These are phyloP conservation scores for Chromobotia macracanthus DNA, from an alignment of 2,797 vertebrate species.

Conservation along the genomic window DNA sequence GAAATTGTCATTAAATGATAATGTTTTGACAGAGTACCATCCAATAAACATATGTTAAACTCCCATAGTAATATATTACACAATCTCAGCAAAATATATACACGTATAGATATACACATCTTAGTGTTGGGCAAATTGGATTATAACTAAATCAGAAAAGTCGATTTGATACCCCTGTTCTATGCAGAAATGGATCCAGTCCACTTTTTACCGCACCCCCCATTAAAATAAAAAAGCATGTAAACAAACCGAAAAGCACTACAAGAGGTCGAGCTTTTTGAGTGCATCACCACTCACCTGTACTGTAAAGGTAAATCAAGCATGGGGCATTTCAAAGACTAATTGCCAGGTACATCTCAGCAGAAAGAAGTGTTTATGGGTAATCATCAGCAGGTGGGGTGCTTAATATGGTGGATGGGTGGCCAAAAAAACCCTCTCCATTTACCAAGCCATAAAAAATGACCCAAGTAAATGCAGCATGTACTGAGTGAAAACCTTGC, in stretches of 20 bases:
- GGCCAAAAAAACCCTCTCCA: constrained; percentile 50
- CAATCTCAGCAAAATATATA: too few relatives aligned
- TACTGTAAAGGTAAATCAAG: constrained; percentile 77
- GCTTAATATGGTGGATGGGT: constrained; percentile 60
- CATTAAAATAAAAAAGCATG: constrained; percentile 68
- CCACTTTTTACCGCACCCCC: too few relatives aligned
- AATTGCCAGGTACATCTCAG: constrained; percentile 76
- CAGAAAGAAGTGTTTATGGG: constrained; percentile 73
- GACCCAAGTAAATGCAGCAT: constrained; percentile 46
- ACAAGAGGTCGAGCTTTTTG: constrained; percentile 56
- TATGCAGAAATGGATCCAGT: too few relatives aligned
- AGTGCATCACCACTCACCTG: constrained; percentile 72
- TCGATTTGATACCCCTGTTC: too few relatives aligned
- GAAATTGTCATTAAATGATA: background rate
- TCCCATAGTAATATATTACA: too few relatives aligned
- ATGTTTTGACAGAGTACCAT: background rate
- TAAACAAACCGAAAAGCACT: constrained; percentile 69
- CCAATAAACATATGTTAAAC: too few relatives aligned
- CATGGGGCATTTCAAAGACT: constrained; percentile 77
- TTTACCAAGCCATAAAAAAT: constrained; percentile 53
- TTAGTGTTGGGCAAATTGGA: too few relatives aligned
- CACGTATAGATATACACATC: too few relatives aligned
- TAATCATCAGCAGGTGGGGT: constrained; percentile 77
- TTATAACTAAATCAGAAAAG: too few relatives aligned
- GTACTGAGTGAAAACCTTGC: constrained; percentile 32